Conservation (phyloP, 2,888 invertebrate genomes). For the Oxystoma pomonae region DNA sequence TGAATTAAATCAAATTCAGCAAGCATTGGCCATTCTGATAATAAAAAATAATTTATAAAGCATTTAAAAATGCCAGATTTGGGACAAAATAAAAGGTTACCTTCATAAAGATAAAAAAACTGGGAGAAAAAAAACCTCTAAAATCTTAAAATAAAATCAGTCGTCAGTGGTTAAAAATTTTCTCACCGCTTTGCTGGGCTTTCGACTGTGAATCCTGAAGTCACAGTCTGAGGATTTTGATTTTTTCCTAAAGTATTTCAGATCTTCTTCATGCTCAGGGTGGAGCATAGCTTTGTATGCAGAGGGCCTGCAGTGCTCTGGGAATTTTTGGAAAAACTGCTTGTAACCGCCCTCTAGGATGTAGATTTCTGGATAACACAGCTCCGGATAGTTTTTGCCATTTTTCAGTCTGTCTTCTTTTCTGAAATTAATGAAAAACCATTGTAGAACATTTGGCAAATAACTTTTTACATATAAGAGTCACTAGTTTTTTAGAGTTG, state of each 20-base stretch:
- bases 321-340: constrained; percentile 67
- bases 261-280: constrained; percentile 65
- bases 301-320: constrained; percentile 65
- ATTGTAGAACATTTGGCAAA: too few species aligned
- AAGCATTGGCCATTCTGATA: too few species aligned
- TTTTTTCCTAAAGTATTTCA: constrained; percentile 68
- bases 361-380: constrained; percentile 90
- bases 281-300: constrained; percentile 82
- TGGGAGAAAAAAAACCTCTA: neutral
- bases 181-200: neutral
- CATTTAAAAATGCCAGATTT: too few species aligned
- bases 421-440: constrained; percentile 63
- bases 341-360: constrained; percentile 87
- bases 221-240: constrained; percentile 50
- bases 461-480: too few species aligned
- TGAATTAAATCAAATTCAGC: too few species aligned
- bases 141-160: neutral
- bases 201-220: neutral
- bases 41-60: too few species aligned
- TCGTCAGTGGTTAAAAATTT: neutral
- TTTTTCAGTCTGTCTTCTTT: constrained; percentile 79
- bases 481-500: too few species aligned
- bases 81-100: too few species aligned
- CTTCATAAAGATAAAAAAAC: too few species aligned
- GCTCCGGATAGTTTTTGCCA: constrained; percentile 73